phyloP scores from a whole-genome alignment of 2,888 invertebrate species.

The Scaptomyza parva region DNA sequence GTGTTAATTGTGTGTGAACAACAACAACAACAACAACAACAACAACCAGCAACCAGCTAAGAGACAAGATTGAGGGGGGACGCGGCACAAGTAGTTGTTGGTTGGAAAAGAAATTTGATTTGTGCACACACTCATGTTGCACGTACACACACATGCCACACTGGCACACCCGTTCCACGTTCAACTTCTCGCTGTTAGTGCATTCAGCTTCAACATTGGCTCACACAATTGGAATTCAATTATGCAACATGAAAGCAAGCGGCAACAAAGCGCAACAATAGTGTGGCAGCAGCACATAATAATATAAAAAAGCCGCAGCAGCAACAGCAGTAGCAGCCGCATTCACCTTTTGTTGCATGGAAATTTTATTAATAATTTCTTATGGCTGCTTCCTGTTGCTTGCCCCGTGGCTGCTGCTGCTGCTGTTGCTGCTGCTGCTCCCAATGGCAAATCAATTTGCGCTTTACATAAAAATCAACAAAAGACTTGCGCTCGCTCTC shows the following conservation, averaged over 20 bases:
- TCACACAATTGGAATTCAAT: conserved; percentile 45
- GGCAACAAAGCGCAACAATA: conserved; percentile 21
- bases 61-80: conserved; percentile 17
- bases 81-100: too few species aligned
- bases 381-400: conserved; percentile 26
- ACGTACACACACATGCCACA: conserved; percentile 2
- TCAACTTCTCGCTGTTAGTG: too few species aligned
- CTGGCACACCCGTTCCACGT: background rate
- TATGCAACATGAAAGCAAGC: conserved; percentile 41
- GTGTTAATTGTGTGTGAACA: conserved; percentile 75
- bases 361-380: conserved; percentile 49
- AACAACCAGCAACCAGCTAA: conserved; percentile 10
- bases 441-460: conserved; percentile 74
- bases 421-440: conserved; percentile 35
- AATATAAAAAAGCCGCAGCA: conserved; percentile 5
- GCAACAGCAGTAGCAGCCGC: conserved; percentile 1
- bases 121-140: conserved; percentile 14
- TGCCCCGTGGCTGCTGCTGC: conserved; percentile 6
- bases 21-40: conserved; percentile 48
- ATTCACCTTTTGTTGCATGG: conserved; percentile 22
- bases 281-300: too few species aligned
- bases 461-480: conserved; percentile 74
- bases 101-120: conserved; percentile 39
- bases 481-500: conserved; percentile 39
- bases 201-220: conserved; percentile 6